phyloP scores from a whole-genome alignment of 2,113 vertebrate genomes.

The Plestiodon gilberti region DNA sequence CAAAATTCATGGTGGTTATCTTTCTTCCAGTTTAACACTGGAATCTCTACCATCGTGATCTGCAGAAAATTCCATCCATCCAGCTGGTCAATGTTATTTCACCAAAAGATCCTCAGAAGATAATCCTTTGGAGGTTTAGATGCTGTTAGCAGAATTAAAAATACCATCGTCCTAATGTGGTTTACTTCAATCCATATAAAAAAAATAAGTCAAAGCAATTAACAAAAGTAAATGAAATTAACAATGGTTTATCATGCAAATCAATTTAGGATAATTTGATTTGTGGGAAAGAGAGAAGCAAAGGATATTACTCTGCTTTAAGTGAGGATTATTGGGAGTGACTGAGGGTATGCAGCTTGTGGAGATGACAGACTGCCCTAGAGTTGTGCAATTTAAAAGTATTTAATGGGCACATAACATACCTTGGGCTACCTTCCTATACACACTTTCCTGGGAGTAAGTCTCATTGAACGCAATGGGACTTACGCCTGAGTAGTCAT shows the following conservation, averaged over 20 bases:
- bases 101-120: slow-evolving; percentile 45
- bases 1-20: not conserved
- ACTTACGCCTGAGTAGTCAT: too few relatives aligned
- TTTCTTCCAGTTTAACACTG: not conserved
- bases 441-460: not conserved
- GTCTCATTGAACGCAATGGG: too few relatives aligned
- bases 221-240: slow-evolving; percentile 30
- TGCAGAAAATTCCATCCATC: not conserved
- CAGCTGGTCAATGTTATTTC: slow-evolving; percentile 25
- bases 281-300: slow-evolving; percentile 27
- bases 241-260: slow-evolving; percentile 10
- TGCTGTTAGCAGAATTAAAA: slow-evolving; percentile 37
- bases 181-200: slow-evolving; percentile 33
- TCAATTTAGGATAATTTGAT: slow-evolving; percentile 19
- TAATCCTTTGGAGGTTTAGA: slow-evolving; percentile 28
- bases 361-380: not conserved
- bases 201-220: slow-evolving; percentile 27
- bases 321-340: slow-evolving; percentile 16
- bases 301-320: slow-evolving; percentile 13
- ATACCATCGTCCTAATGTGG: slow-evolving; percentile 15
- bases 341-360: not conserved
- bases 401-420: not conserved
- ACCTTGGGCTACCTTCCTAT: too few relatives aligned
- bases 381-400: not conserved
- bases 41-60: not conserved